phyloP scores from a whole-genome alignment of 2,888 invertebrate genomes.

The Ophion slaviceki region DNA sequence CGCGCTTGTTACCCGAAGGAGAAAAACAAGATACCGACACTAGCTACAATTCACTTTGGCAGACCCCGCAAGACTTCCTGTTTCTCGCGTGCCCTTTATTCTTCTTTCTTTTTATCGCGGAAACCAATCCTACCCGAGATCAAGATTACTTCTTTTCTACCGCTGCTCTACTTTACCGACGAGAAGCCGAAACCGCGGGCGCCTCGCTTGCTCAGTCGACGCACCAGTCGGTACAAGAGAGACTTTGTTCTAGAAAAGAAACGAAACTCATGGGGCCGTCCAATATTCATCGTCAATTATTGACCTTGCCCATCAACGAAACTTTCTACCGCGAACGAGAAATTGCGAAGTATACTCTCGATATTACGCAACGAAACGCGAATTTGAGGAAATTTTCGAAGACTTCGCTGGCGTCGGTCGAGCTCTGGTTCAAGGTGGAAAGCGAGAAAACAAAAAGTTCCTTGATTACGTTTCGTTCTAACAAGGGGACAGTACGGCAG shows the following conservation, averaged over 20 bases:
- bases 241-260: constrained; percentile 37
- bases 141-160: constrained; percentile 32
- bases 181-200: constrained; percentile 18
- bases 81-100: constrained; percentile 10
- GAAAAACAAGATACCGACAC: constrained; percentile 32
- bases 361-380: not conserved
- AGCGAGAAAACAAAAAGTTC: constrained; percentile 20
- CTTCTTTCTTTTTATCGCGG: constrained; percentile 15
- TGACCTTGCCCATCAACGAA: not conserved
- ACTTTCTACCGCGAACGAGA: constrained; percentile 22
- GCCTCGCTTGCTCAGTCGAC: not conserved
- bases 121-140: constrained; percentile 16
- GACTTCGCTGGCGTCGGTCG: too few relatives aligned
- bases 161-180: constrained; percentile 53
- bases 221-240: constrained; percentile 36
- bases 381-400: too few relatives aligned
- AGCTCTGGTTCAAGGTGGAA: not conserved
- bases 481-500: too few relatives aligned
- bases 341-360: constrained; percentile 6
- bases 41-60: constrained; percentile 29
- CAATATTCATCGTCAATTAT: constrained; percentile 21
- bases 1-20: constrained; percentile 41
- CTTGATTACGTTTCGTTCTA: constrained; percentile 25
- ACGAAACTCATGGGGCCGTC: not conserved
- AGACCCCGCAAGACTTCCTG: constrained; percentile 38